Conservation (phyloP, 2,113 vertebrate species). For the Eretmochelys imbricata region DNA sequence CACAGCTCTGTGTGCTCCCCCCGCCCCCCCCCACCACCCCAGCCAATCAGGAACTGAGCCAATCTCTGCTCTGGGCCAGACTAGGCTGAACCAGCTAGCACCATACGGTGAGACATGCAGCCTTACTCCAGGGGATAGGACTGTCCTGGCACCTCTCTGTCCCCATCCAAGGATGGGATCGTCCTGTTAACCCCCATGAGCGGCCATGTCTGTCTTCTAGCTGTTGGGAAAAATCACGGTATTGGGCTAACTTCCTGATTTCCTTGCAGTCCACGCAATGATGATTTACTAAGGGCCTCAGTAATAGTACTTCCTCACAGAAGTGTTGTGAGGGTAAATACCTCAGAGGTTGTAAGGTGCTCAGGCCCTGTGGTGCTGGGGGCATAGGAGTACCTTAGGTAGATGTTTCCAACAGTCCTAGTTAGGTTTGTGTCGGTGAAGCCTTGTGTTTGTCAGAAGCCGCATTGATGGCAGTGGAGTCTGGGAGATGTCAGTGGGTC, state of each 20-base stretch:
- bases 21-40: neutral
- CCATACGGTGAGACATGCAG: neutral
- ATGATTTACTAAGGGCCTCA: neutral
- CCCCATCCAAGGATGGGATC: neutral
- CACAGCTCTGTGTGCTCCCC: too few species aligned
- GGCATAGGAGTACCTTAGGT: conserved; percentile 46
- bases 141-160: neutral
- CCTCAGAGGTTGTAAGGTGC: conserved; percentile 33
- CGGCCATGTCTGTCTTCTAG: neutral
- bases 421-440: conserved; percentile 70
- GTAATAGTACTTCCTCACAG: conserved; percentile 28
- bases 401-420: neutral
- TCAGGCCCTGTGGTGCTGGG: conserved; percentile 45
- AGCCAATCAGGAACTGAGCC: too few species aligned
- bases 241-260: neutral
- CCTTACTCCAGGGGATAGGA: neutral
- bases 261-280: neutral
- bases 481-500: conserved; percentile 38
- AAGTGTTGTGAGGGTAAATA: conserved; percentile 62
- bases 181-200: neutral
- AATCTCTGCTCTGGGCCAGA: neutral
- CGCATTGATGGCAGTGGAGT: conserved; percentile 55
- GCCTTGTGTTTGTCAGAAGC: conserved; percentile 56
- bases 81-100: too few species aligned
- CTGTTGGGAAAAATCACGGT: neutral